Base-by-base conservation (phyloP, 1,140 invertebrate genomes). In the Drosophila ohnishii region DNA sequence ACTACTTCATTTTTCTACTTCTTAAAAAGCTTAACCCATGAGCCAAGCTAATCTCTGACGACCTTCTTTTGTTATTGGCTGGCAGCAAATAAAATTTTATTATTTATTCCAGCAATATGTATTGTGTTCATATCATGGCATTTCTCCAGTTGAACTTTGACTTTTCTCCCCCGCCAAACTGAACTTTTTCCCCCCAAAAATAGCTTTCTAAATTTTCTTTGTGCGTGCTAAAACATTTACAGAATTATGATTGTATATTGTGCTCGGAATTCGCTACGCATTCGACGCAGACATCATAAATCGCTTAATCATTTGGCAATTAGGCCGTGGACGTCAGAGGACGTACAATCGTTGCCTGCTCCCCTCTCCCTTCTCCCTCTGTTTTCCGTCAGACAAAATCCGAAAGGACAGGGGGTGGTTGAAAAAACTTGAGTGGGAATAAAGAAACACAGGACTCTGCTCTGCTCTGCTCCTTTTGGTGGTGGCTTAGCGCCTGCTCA, bases 291-390 rank as follows among this genome's bases (percentile, higher is more conserved):
- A 90, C 89, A 90, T 89, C 89, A 90, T 89, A 90, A 90, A 90
- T 90, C 89, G 89, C 89, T 90, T 90, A 90, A 90, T 90, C 89
- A 90, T 90, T 90, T 90, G 89, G 85, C 89, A 90, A 90, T 90
- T 90, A 90, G 89, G 84, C 75, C 53, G 74, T 64, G 66, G 59
- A 64, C 66, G 78, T 66, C 60, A 73, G 63, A 67, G 72, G 37
- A 58, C 62, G 67, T 39, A 71, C 50, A 62, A 40, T 56, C 57
- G 42, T 35, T 61, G 56, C 57, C 34, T 25, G 16, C 32, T 53
- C 16, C 32, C 50, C 5, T 6, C 3, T 11, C 48, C 28, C 48
- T 51, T 3, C 39, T 67, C 19, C 34, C 62, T 76, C 47, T 71
- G 59, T 62, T 65, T 62, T 34, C 83, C 73, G 56, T 73, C 63